Base-by-base conservation (phyloP, 2,888 invertebrate species). In the Lasioglossum zephyrum region DNA sequence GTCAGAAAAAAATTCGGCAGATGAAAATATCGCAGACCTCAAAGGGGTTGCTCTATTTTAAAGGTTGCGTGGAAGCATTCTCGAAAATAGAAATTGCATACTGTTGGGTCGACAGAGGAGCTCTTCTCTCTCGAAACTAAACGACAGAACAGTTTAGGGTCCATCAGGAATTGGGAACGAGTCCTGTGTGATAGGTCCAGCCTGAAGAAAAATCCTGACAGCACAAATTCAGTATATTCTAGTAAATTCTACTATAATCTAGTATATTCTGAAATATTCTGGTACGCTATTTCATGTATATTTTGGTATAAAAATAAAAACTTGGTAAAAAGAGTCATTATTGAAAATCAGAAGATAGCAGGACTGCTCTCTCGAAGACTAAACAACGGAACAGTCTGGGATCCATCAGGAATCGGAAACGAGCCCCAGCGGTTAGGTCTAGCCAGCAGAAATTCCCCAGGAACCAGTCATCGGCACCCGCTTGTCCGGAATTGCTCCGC, bases 401-500 rank as follows among this genome's bases (percentile, higher is more conserved):
- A 4, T 44, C 44, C 44, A 44, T 44, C 44, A 44, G 44, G 11
- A 22, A 53, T 44, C 74, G 75, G 4, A 5, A 63, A 72, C 60
- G 75, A 60, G 41, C 4, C 60, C 73, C 49, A 18, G 36, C n/a
- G 16, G 9, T 6, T 47, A 2, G 47, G 16, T 13, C 36, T n/a
- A 5, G 22, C 60, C 73, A 8, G 39, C 41, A 47, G 39, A 77
- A 75, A 83, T 83, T 75, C 84, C 84, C 84, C 63, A 57, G 84
- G 60, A 78, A 49, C 75, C 84, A 39, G 70, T 75, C 72, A 85
- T 85, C 75, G 75, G 31, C 44, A 36, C 44, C 63, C 84, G 75
- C 49, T 79, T 83, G 84, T 85, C 84, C 78, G 60, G 78, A 85
- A 85, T 85, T 85, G 84, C 84, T 79, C 31, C 72, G 84, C 75